These are phyloP conservation scores for Ceyx melanurus DNA, from an alignment of 2,113 vertebrate genomes.

Conservation along the genomic window DNA sequence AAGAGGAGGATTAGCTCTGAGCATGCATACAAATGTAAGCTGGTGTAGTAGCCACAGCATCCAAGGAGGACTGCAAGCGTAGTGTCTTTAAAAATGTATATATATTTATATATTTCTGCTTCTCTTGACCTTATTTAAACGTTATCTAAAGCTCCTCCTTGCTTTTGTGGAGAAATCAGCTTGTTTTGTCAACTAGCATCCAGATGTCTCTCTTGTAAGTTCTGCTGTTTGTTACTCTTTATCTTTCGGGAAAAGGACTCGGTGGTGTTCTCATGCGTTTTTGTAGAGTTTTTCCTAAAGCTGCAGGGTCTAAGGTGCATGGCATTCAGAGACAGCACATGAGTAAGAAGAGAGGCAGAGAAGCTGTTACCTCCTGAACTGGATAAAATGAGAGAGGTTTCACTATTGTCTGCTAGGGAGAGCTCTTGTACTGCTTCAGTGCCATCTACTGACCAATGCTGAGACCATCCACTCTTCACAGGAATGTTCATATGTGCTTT, in stretches of 20 bases:
- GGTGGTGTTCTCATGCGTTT: background rate
- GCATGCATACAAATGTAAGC: background rate
- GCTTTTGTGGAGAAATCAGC: background rate
- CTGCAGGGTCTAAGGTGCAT: background rate
- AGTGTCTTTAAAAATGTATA: background rate
- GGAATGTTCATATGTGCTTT: background rate
- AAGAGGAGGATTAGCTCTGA: background rate
- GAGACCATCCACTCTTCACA: background rate
- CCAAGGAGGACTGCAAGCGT: background rate
- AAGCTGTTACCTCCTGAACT: background rate
- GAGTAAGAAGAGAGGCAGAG: background rate
- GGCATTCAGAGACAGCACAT: background rate
- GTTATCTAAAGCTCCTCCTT: background rate
- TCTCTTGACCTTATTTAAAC: background rate
- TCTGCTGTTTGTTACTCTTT: background rate
- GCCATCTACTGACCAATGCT: slow-evolving; percentile 17
- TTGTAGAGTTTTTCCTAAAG: background rate
- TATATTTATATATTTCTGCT: background rate
- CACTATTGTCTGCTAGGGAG: rapidly evolving
- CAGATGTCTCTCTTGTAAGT: background rate
- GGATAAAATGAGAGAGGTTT: background rate
- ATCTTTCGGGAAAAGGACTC: background rate
- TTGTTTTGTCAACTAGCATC: background rate
- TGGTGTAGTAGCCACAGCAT: background rate
- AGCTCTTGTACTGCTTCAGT: background rate